A percentile compares a stretch with the other conserved stretches of the same genome.
Conservation (phyloP, 2,113 vertebrate species). For the Tympanuchus pallidicinctus region DNA sequence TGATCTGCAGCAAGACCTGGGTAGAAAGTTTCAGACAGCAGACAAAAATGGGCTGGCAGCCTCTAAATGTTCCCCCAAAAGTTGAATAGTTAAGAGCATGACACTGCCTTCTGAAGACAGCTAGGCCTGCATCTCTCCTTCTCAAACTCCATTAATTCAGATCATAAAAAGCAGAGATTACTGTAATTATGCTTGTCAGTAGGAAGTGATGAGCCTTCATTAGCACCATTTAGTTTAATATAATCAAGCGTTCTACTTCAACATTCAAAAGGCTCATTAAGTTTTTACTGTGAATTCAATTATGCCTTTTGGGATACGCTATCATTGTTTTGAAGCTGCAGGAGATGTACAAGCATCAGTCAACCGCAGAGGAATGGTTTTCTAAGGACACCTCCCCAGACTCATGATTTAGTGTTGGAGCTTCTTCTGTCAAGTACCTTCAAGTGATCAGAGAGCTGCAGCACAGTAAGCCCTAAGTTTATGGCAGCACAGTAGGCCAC, state of each 20-base stretch:
- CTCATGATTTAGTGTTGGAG: not conserved
- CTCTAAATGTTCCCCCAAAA: not conserved
- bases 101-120: not conserved
- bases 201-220: slow-evolving; percentile 3
- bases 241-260: slow-evolving; percentile 9
- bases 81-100: not conserved
- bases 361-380: not conserved
- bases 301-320: not conserved
- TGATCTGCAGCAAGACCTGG: not conserved
- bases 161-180: not conserved
- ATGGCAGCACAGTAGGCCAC: not conserved
- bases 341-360: not conserved
- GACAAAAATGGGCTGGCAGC: not conserved
- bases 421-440: not conserved
- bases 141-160: not conserved
- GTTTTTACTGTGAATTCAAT: not conserved
- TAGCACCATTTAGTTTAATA: slow-evolving; percentile 31
- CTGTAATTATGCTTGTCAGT: slow-evolving; percentile 12
- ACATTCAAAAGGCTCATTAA: not conserved
- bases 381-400: not conserved
- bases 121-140: not conserved
- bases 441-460: not conserved
- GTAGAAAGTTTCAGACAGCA: not conserved
- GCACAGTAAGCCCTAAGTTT: not conserved
- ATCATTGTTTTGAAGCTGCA: slow-evolving; percentile 40